A percentile compares a stretch with the other conserved stretches of the same genome.
Conservation (phyloP, 2,113 vertebrate species). For the Narcine bancroftii region DNA sequence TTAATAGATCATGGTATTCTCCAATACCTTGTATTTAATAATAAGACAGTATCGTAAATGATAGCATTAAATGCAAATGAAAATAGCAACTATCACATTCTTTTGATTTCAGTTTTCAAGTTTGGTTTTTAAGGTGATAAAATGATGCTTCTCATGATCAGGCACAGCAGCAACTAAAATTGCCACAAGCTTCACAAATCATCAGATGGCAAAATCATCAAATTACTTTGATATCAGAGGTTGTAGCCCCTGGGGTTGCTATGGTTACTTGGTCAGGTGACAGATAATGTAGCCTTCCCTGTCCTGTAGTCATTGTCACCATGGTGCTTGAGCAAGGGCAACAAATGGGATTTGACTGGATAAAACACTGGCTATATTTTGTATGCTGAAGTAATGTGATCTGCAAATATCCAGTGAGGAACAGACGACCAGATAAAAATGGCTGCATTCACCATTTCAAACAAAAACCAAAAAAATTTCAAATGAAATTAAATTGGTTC, state of each 20-base stretch:
- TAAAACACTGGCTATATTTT: constrained; percentile 41
- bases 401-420: constrained; percentile 36
- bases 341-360: constrained; percentile 42
- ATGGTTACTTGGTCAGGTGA: constrained; percentile 59
- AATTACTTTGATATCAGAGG: constrained; percentile 58
- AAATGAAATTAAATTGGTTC: neutral
- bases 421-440: constrained; percentile 46
- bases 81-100: neutral
- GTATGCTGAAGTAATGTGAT: constrained; percentile 38
- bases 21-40: neutral
- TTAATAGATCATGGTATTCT: neutral
- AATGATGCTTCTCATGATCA: neutral
- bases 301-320: constrained; percentile 49
- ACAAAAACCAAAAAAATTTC: constrained; percentile 42
- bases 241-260: constrained; percentile 50
- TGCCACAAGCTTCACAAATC: constrained; percentile 52
- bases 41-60: neutral
- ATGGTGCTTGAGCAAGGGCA: constrained; percentile 47
- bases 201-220: constrained; percentile 56
- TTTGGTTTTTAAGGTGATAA: neutral
- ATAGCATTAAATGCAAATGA: no score
- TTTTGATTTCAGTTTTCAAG: neutral
- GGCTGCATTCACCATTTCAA: constrained; percentile 41
- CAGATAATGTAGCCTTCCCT: constrained; percentile 46
- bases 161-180: constrained; percentile 44